Base-by-base conservation (phyloP, 2,113 vertebrate genomes). In the Poeciliopsis retropinna region DNA sequence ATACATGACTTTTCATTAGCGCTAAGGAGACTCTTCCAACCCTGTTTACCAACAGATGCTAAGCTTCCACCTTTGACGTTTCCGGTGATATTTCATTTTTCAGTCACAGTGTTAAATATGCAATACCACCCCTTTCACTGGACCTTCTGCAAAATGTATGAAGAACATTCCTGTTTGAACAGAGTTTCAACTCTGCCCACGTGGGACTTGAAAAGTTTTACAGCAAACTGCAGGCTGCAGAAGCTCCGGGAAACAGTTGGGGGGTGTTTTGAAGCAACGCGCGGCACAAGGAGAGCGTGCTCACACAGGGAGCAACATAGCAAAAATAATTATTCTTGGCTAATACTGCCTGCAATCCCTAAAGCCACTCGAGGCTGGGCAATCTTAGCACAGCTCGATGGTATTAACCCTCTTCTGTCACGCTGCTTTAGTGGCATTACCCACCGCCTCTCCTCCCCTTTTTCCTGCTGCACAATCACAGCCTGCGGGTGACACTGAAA, bases 11-110 rank as follows among this genome's bases (percentile, higher is more conserved):
- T 88, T 87, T 84, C 90, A 78, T 89, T 89, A 90, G 87, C 74
- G 70, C 77, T 85, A 90, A 91, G 88, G 85, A 84, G 87, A 90
- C 86, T 83, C 75, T 88, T 93, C 88, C 83, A 86, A 88, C 87
- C 84, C 84, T 90, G 90, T 93, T 90, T 88, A 89, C 85, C 93
- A 76, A 91, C 30, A 25, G 84, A 85, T 80, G 78, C 39, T 81
- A 90, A 85, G 71, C 72, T 82, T 64, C 74, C 65, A 67, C 32
- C 34, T 60, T 72, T 76, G 47, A 75, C 63, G 64, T 79, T 37
- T 65, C 67, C 31, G 3, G 60, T 72, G 51, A 63, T 75, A 73
- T 64, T 29, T 64, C 17, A 37, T 17, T 1, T 15, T 80, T 71
- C 51, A 73, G 54, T 44, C 83, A 88, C 89, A 87, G 85, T 89